phyloP scores from a whole-genome alignment of 2,113 vertebrate species.

The Condylura cristata region DNA sequence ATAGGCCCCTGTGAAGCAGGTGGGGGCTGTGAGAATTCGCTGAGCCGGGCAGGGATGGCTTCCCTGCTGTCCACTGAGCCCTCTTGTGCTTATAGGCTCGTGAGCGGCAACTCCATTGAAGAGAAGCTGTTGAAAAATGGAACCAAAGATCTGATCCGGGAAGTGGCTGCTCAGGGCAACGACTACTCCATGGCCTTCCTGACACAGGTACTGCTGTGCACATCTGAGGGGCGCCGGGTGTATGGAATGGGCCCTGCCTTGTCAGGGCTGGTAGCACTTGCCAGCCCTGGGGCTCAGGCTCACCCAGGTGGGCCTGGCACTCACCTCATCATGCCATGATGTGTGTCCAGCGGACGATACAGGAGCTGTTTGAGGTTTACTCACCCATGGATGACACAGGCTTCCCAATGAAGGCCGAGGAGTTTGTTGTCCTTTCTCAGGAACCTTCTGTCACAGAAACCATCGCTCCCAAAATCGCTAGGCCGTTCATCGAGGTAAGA shows the following conservation, averaged over 20 bases:
- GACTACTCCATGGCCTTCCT: slow-evolving; percentile 92
- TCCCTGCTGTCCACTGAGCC: too few relatives aligned
- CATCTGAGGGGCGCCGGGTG: background rate
- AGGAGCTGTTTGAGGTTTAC: slow-evolving; percentile 93
- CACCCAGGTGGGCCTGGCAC: background rate
- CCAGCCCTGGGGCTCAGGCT: background rate
- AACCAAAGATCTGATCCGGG: slow-evolving; percentile 91
- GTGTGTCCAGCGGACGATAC: slow-evolving; percentile 89
- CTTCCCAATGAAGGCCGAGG: slow-evolving; percentile 88
- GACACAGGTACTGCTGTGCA: slow-evolving; percentile 86
- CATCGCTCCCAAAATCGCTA: slow-evolving; percentile 91
- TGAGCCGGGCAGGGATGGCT: too few relatives aligned
- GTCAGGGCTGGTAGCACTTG: accelerated
- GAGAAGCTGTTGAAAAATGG: slow-evolving; percentile 93
- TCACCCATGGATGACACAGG: slow-evolving; percentile 86
- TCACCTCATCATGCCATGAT: accelerated
- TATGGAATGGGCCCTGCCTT: accelerated
- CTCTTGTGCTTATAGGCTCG: too few relatives aligned
- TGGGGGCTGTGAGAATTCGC: too few relatives aligned
- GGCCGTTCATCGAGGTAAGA: slow-evolving; percentile 89
- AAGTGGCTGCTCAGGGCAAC: slow-evolving; percentile 91
- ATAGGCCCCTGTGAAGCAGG: too few relatives aligned
- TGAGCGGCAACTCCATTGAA: slow-evolving; percentile 93
- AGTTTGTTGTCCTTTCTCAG: slow-evolving; percentile 93
- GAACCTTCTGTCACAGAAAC: slow-evolving; percentile 91